Evolutionary conservation across 2,113 vertebrate genomes (phyloP), one percentile per base, ranked within the genome.

Genomic region (Eretmochelys imbricata): DNA sequence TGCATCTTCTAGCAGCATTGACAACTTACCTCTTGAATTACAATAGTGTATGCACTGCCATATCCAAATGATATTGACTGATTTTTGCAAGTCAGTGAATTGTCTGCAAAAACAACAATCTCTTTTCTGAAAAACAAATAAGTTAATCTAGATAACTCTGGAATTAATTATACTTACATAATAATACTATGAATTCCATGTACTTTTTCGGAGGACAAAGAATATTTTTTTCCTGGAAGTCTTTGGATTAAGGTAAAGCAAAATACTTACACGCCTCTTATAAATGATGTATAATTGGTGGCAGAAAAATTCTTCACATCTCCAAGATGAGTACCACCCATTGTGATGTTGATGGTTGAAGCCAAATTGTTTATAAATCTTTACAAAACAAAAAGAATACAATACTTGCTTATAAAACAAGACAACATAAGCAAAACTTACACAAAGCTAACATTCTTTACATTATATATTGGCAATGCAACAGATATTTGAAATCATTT

Each of bases 331-430:
- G 2, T 80, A 4, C 3, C 42, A 46, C 13, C 54, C 90, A 98
- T 75, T 3, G 96, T 97, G 89, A 99, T 1, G 0, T 97, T 98
- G 59, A 99, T 5, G 50, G 2, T 0, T 10, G 13, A 0, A 0
- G 78, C 0, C 7, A 98, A 91, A 84, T 97, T 98, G 93, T 99
- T 99, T 84, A 99, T 87, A 97, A 99, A 99, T 96, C 99, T 99
- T 95, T 86, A 98, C 98, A 95, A 98, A 19, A 59, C 10, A 92
- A 90, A 29, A 86, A 42, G 27, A 20, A 83, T 76, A 14, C 87
- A 89, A 13, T 49, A 10, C 17, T 57, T 50, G 24, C 78, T 19
- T 31, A 91, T 92, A 96, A 16, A 88, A 79, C 14, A 48, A 10
- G 16, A 42, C n/a, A 38, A 12, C n/a, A 29, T 27, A 50, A 88